phyloP scores from a whole-genome alignment of 1,140 invertebrate genomes.

The Ceratina japonica region DNA sequence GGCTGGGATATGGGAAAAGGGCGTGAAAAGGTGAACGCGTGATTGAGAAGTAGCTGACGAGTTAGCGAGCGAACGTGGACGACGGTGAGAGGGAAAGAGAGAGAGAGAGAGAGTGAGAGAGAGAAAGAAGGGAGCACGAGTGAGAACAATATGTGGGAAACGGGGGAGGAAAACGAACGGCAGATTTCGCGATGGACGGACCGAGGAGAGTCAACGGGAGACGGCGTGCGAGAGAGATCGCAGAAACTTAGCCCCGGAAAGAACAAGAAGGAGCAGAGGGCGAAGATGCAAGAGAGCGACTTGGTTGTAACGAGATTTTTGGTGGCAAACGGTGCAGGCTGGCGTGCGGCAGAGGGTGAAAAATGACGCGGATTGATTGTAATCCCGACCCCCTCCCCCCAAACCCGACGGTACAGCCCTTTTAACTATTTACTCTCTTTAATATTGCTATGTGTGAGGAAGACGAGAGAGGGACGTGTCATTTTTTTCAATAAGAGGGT shows the following conservation, averaged over 20 bases:
- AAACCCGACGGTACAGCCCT: slow-evolving; percentile 58
- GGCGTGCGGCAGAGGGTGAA: slow-evolving; percentile 62
- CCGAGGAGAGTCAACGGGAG: neutral
- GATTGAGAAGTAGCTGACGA: slow-evolving; percentile 6
- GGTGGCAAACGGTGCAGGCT: slow-evolving; percentile 43
- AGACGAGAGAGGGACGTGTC: slow-evolving; percentile 61
- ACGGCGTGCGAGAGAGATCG: neutral
- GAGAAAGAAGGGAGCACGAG: neutral
- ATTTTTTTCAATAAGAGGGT: slow-evolving; percentile 53
- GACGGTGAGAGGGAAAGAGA: slow-evolving; percentile 4
- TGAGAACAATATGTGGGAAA: neutral
- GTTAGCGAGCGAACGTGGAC: slow-evolving; percentile 14
- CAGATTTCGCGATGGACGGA: neutral
- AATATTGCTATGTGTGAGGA: slow-evolving; percentile 69
- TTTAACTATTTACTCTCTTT: slow-evolving; percentile 72
- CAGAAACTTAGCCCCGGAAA: too few species aligned
- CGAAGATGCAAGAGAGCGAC: slow-evolving; percentile 3
- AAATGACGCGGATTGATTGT: slow-evolving; percentile 53
- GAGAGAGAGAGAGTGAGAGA: neutral
- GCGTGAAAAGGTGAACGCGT: slow-evolving; percentile 8
- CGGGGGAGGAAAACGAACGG: neutral
- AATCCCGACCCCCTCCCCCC: slow-evolving; percentile 51
- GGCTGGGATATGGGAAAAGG: neutral
- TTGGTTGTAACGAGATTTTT: slow-evolving; percentile 5
- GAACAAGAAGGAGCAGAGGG: neutral